A percentile compares a stretch with the other conserved stretches of the same genome.
Evolutionary conservation across 2,888 invertebrate species (phyloP).

Genomic region (Drosophila flavopinicola): DNA sequence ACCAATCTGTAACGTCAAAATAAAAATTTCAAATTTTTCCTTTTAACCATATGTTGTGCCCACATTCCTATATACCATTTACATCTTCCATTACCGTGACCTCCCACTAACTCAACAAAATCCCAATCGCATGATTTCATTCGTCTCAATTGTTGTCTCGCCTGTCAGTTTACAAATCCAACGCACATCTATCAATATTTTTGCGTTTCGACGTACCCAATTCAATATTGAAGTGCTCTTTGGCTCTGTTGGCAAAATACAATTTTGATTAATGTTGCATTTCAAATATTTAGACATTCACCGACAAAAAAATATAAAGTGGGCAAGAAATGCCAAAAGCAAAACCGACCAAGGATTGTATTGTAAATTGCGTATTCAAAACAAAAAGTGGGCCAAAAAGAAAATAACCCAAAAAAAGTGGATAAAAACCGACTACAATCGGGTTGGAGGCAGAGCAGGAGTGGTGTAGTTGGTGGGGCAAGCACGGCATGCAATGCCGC

Average conservation of each 20-base stretch:
- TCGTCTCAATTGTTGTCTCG: slow-evolving; percentile 22
- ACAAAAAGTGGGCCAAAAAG: slow-evolving; percentile 27
- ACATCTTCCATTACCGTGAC: neutral
- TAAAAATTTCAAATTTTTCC: neutral
- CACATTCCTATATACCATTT: neutral
- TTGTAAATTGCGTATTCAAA: slow-evolving; percentile 47
- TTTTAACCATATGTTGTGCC: neutral
- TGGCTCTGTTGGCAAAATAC: slow-evolving; percentile 28
- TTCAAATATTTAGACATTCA: slow-evolving; percentile 59
- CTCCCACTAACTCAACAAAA: neutral
- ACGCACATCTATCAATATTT: slow-evolving; percentile 67
- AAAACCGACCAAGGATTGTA: slow-evolving; percentile 35
- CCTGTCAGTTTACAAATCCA: slow-evolving; percentile 46
- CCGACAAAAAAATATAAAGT: slow-evolving; percentile 4
- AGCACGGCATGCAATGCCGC: slow-evolving; percentile 46
- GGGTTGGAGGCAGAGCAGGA: slow-evolving; percentile 5
- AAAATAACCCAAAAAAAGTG: slow-evolving; percentile 8
- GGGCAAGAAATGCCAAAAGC: slow-evolving; percentile 32
- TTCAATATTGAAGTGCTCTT: slow-evolving; percentile 35
- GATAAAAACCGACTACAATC: slow-evolving; percentile 24
- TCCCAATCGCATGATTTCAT: slow-evolving; percentile 12
- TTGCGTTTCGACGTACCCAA: slow-evolving; percentile 15
- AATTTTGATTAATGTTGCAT: slow-evolving; percentile 60
- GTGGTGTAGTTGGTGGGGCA: slow-evolving; percentile 2
- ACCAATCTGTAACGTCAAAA: neutral